Evolutionary conservation across 2,797 vertebrate genomes (phyloP), one percentile per base, ranked within the genome.

Genomic region (Pipistrellus kuhlii): DNA sequence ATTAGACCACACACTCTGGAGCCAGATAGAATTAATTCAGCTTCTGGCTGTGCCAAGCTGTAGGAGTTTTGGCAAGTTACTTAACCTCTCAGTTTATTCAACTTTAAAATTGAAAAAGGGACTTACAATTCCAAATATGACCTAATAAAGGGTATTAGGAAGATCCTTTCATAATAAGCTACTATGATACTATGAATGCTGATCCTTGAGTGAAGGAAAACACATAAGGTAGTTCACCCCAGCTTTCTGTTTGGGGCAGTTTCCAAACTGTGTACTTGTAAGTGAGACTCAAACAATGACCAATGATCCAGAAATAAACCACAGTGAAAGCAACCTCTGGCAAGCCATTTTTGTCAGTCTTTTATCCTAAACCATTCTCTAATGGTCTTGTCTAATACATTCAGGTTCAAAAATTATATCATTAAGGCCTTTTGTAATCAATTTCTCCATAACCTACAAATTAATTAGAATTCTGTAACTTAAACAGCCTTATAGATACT

Each of bases 381-480:
- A 64, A n/a, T 15, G 44, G 4, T 76, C 66, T 87, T 85, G 8
- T 86, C 44, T 92, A 84, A 86, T 85, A 83, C 1, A 93, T 25
- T 27, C 15, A 80, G 17, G 11, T 35, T 89, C 38, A 55, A 89
- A 89, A 91, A 53, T 86, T 78, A 41, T 21, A 89, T 62, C 27
- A 59, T 15, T 38, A 89, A 66, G 68, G 89, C n/a, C 25, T 88
- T 80, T 83, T 72, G 8, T 55, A 83, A 83, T 84, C 21, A 68
- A 11, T 82, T 78, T 35, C 51, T 88, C 20, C 62, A 84, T 32
- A 76, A 95, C 72, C 20, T 75, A 85, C 71, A 89, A 86, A 64
- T 75, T 90, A 89, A 92, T 85, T 88, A 77, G 69, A 88, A 44
- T 82, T 90, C 55, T 88, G n/a, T 9, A 81, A 62, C 8, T 68